A percentile compares a stretch with the other conserved stretches of the same genome.
Conservation (phyloP, 2,113 vertebrate species). For the Erythrocercus mccallii region DNA sequence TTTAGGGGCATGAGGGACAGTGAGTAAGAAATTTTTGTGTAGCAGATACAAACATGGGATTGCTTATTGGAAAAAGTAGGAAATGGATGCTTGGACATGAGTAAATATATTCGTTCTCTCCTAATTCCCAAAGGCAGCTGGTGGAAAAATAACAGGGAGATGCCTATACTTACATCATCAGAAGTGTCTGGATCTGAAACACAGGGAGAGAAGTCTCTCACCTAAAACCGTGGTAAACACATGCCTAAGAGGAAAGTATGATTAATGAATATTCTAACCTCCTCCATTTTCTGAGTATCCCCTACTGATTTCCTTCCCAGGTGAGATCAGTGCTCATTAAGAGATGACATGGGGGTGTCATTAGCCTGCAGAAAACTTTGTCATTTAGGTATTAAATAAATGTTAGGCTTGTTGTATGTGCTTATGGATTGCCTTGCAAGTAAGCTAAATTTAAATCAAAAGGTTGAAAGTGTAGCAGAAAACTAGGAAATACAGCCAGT, state of each 20-base stretch:
- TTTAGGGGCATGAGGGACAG: neutral
- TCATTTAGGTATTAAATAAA: neutral
- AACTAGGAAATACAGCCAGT: neutral
- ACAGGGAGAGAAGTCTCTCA: neutral
- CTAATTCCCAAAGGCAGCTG: neutral
- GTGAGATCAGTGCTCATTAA: neutral
- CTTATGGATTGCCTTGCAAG: neutral
- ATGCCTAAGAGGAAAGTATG: neutral
- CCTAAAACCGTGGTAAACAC: conserved; percentile 1
- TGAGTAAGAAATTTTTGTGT: neutral
- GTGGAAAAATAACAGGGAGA: neutral
- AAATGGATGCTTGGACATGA: neutral
- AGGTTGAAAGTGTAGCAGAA: neutral
- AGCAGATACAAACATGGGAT: neutral
- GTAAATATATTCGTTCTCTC: neutral
- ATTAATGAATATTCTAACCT: neutral
- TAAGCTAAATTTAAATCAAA: neutral
- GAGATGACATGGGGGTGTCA: neutral
- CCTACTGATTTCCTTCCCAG: neutral
- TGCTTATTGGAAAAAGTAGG: conserved; percentile 11
- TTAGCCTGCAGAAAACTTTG: neutral
- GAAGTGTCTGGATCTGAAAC: neutral
- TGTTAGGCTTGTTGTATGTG: neutral
- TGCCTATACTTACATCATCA: neutral
- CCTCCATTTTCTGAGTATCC: neutral